Evolutionary conservation across 2,113 vertebrate genomes (phyloP).

Genomic region (Seriola quinqueradiata): DNA sequence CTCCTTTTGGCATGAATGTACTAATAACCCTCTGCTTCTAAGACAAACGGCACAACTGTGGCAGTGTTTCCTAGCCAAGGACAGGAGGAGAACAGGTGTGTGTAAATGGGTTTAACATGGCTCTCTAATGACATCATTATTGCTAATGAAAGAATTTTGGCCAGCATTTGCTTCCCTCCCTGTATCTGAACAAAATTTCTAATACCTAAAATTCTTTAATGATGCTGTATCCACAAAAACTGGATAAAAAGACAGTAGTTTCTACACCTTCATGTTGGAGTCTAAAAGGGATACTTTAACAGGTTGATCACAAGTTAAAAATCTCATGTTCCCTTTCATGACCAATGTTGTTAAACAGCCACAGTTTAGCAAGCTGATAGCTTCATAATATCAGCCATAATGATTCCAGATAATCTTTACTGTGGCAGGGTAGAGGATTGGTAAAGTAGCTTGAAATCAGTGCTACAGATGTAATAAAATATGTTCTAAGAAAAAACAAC

Average conservation of each 20-base stretch:
- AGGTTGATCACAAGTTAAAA: neutral
- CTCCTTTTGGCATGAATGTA: slow-evolving; percentile 35
- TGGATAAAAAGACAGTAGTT: too few relatives aligned
- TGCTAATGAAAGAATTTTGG: neutral
- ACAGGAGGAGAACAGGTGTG: neutral
- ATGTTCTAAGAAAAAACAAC: neutral
- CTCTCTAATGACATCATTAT: slow-evolving; percentile 11
- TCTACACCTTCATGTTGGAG: neutral
- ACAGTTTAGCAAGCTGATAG: neutral
- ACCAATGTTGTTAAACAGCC: too few relatives aligned
- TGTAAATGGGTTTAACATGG: slow-evolving; percentile 10
- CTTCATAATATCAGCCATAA: neutral
- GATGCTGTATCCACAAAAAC: too few relatives aligned
- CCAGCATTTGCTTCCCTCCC: neutral
- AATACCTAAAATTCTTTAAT: neutral
- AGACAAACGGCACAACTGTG: slow-evolving; percentile 18
- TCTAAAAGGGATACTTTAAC: too few relatives aligned
- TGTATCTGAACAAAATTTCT: neutral
- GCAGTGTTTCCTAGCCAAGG: slow-evolving; percentile 1
- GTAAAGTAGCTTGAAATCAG: neutral
- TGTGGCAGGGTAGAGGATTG: neutral
- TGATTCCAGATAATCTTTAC: neutral
- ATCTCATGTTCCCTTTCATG: neutral
- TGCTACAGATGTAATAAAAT: neutral
- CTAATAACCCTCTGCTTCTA: slow-evolving; percentile 28